Base-by-base conservation (phyloP, 2,113 vertebrate species). In the Elachura formosa region DNA sequence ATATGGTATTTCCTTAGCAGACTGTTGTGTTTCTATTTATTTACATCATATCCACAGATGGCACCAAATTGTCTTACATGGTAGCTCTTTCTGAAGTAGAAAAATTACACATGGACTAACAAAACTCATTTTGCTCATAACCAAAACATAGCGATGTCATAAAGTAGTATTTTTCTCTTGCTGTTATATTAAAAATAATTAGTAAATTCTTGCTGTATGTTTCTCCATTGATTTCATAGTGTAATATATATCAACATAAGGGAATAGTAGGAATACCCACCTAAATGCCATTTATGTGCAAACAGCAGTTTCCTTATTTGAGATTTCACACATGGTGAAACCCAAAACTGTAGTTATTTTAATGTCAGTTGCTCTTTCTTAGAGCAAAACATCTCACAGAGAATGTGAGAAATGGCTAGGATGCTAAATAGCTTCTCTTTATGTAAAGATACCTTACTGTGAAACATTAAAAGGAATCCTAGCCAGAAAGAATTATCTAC, bases 401-500 rank as follows among this genome's bases (percentile, higher is more conserved):
- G 20, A 66, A 58, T 58, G 14, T 54, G 46, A 31, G 41, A 87
- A 93, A 51, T 67, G 15, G 10, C 15, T 26, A 29, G 55, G 54
- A 56, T 58, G 25, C 33, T 68, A 43, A 73, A 49, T 16, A 77
- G 10, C 10, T 78, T 84, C n/a, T 76, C 33, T 16, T 29, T 9
- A 34, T 61, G 26, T 45, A 90, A 85, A 83, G 34, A 38, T 59
- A 56, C 8, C 9, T 58, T 66, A 33, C 8, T 56, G 24, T 78
- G 54, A 95, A 86, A 24, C 87, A 80, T 31, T 92, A 49, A 91
- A 95, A 89, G 23, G 64, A 83, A 52, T 90, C 48, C 93, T 90
- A 91, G 26, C 52, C 59, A 74, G 63, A 41, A 40, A 76, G 90
- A 95, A 95, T 46, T 66, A 40, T 66, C 51, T 68, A n/a, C 80